Base-by-base conservation (phyloP, 1,140 invertebrate genomes). In the Brachionus manjavacas region DNA sequence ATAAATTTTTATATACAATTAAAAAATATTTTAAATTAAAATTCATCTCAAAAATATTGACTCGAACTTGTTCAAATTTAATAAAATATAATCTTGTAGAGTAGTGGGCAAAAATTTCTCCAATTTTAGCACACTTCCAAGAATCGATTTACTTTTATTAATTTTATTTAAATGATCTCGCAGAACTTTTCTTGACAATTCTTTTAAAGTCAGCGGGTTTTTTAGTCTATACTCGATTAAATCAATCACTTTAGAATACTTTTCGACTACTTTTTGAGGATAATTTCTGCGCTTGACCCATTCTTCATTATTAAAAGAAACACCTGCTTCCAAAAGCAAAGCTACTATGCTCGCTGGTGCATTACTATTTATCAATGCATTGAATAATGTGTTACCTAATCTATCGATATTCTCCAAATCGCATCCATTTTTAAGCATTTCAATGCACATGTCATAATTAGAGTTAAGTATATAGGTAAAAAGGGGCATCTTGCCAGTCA, bases 161-260 rank as follows among this genome's bases (percentile, higher is more conserved):
- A 81, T 55, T 41, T 68, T 60, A 20, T 81, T 81, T 20, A 81
- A 46, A 64, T 81, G 79, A 31, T 41, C 12, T 41, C 79, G n/a
- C 16, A 81, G 16, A 20, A 31, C 20, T 60, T 68, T 60, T 81
- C 79, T 31, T 3, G 79, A 23, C 39, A 81, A 46, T 23, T 81
- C 79, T 43, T 81, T 81, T 6, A 81, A 46, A 81, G 35, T 81
- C 11, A 46, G 16, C 25, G 79, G 79, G 28, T 81, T 81, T 16
- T 64, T 81, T 25, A 81, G 79, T 60, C 79, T 60, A 68, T 81
- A 68, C 16, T 81, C 79, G 25, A 81, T 64, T 55, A 81, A 68
- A 39, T 81, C 23, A 12, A 68, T 68, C 7, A 81, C 31, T 25
- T 64, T 68, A 1, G 79, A 52, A 81, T 81, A 64, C 20, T 81